Evolutionary conservation across 37 sponge, comb jelly and placozoan species (phyloP).

Genomic region (Corticium candelabrum): DNA sequence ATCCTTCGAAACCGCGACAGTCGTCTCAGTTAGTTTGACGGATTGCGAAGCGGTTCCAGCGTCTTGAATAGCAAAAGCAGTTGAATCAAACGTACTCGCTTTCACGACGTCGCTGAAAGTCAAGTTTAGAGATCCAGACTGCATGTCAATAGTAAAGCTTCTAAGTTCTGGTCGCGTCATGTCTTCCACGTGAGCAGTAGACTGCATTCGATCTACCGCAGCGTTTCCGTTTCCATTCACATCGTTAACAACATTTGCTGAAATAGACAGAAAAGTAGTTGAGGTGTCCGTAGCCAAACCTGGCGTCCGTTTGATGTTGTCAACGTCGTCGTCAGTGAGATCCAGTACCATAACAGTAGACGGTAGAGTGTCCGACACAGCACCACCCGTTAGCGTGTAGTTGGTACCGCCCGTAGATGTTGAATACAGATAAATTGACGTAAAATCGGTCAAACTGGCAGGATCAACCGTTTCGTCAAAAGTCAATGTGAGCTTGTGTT

Average conservation of each 20-base stretch:
- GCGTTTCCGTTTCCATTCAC: constrained; percentile 21
- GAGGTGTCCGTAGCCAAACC: constrained; percentile 24
- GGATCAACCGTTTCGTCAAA: constrained; percentile 73
- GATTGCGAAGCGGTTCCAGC: constrained; percentile 8
- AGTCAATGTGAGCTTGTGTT: constrained; percentile 16
- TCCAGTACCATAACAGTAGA: constrained; percentile 11
- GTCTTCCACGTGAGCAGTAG: constrained; percentile 28
- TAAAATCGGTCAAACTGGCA: constrained; percentile 21
- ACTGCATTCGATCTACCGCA: background rate
- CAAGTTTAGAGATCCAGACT: constrained; percentile 46
- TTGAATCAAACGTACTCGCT: constrained; percentile 46
- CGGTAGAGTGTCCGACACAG: background rate
- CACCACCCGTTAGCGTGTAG: background rate
- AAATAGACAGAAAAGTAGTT: constrained; percentile 38
- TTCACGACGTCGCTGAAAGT: constrained; percentile 81
- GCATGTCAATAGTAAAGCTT: constrained; percentile 61
- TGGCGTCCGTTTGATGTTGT: constrained; percentile 48
- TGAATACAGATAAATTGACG: background rate
- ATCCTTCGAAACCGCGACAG: constrained; percentile 23
- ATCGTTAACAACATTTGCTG: constrained; percentile 24
- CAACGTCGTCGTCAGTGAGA: constrained; percentile 40
- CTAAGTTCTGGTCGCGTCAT: constrained; percentile 49
- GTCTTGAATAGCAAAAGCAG: constrained; percentile 72
- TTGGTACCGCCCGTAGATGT: background rate
- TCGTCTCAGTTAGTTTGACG: constrained; percentile 29